Evolutionary conservation across 2,113 vertebrate species (phyloP), one percentile per base, ranked within the genome.

Genomic region (Rhinopithecus roxellana): DNA sequence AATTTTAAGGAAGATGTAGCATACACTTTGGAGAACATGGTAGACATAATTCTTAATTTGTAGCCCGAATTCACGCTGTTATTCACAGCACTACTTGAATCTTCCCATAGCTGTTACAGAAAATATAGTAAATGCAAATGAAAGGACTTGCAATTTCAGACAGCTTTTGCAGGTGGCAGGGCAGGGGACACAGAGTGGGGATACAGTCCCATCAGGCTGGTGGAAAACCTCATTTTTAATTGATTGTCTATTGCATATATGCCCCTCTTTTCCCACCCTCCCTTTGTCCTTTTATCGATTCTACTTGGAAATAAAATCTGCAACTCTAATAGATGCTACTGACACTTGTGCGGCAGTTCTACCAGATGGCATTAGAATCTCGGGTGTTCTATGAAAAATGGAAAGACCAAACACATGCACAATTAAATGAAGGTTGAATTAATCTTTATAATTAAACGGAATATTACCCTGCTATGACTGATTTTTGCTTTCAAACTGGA

Each of bases 401-500:
- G 95, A 98, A 98, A 98, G 96, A 98, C 95, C 13, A 95, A 96
- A 94, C 78, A 95, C 9, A 27, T 97, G 97, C 87, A 97, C 92
- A 97, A 93, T 97, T 97, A 97, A 98, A 96, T 97, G 98, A 98
- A 98, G 96, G 97, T 96, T 97, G 97, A 98, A 98, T 99, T 98
- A 98, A 98, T 99, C 98, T 98, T 98, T 98, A 98, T 98, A 99
- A 99, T 99, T 98, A 98, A 99, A 99, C 98, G 95, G 97, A 98
- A 98, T 97, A 97, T 98, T 98, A 97, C 97, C 95, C 98, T 96
- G 94, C 96, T 32, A 20, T 99, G 98, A 99, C 98, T 97, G 78
- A 98, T 98, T 98, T 98, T 98, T 97, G 97, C 98, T 98, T 99
- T 98, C 98, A 98, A 97, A 98, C 89, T 93, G 77, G 97, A 98